Percentiles rank a stretch among this genome's conserved stretches.
Conservation (phyloP, 2,113 vertebrate species). For the Cryptomyrus ogoouensis region DNA sequence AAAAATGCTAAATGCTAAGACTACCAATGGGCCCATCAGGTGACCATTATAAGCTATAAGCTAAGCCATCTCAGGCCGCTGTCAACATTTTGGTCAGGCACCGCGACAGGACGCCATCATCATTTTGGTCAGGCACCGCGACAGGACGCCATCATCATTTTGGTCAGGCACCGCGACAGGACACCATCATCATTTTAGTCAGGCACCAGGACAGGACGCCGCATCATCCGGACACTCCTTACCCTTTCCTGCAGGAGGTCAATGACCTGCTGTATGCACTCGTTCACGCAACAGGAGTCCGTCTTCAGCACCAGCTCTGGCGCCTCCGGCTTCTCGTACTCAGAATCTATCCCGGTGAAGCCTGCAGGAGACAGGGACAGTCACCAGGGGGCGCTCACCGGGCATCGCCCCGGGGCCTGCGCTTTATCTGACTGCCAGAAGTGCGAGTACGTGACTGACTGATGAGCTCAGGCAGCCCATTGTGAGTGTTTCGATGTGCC, state of each 20-base stretch:
- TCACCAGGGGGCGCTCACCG: neutral
- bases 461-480: neutral
- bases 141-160: no score
- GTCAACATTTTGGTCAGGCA: no score
- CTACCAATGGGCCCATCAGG: neutral
- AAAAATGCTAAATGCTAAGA: neutral
- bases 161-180: no score
- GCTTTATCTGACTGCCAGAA: neutral
- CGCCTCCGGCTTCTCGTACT: slow-evolving; percentile 93
- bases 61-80: neutral
- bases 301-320: slow-evolving; percentile 96
- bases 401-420: neutral
- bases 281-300: slow-evolving; percentile 87
- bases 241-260: slow-evolving; percentile 95
- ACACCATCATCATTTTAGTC: neutral
- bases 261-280: slow-evolving; percentile 88
- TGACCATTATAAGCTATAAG: neutral
- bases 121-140: neutral
- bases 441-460: neutral
- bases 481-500: neutral
- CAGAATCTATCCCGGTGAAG: slow-evolving; percentile 94
- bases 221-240: slow-evolving; percentile 30
- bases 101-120: neutral
- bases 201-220: neutral
- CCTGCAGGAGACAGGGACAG: slow-evolving; percentile 52